Conservation (phyloP, 2,888 invertebrate species). For the Orgyia antiqua region DNA sequence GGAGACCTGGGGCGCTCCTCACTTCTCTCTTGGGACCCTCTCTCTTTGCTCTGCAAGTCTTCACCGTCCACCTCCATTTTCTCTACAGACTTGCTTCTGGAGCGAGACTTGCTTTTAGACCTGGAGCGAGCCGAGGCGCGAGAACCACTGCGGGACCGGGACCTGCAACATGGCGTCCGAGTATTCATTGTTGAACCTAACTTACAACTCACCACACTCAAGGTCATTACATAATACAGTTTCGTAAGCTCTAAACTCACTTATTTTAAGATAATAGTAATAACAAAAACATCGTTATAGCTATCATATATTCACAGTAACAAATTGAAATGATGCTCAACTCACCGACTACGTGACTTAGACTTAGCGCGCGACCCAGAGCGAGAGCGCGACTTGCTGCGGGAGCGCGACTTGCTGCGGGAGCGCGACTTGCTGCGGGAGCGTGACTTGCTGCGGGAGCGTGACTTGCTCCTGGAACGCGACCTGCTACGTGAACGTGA, state of each 20-base stretch:
- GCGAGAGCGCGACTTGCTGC: constrained; percentile 11
- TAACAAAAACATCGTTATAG: too few relatives aligned
- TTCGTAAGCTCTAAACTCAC: too few relatives aligned
- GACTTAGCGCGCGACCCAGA: constrained; percentile 17
- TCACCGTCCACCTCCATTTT: constrained; percentile 35
- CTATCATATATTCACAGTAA: too few relatives aligned
- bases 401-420: constrained; percentile 6
- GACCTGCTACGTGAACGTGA: constrained; percentile 35
- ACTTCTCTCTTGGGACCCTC: constrained; percentile 1
- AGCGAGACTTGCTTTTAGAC: constrained; percentile 31
- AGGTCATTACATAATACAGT: too few relatives aligned
- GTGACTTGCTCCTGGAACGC: constrained; percentile 35
- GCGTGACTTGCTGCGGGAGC: constrained; percentile 19
- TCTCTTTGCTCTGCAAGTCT: constrained; percentile 10
- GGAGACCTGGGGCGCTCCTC: constrained; percentile 23
- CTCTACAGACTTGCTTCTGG: constrained; percentile 35
- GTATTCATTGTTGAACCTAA: too few relatives aligned
- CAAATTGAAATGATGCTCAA: too few relatives aligned
- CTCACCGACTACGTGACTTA: constrained; percentile 10
- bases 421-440: constrained; percentile 17
- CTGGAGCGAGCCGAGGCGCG: constrained; percentile 28
- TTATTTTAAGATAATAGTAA: too few relatives aligned
- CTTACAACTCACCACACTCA: too few relatives aligned
- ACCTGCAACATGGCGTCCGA: constrained; percentile 3
- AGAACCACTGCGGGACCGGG: constrained; percentile 27